Base-by-base conservation (phyloP, 2,888 invertebrate species). In the Protodeltote pygarga region DNA sequence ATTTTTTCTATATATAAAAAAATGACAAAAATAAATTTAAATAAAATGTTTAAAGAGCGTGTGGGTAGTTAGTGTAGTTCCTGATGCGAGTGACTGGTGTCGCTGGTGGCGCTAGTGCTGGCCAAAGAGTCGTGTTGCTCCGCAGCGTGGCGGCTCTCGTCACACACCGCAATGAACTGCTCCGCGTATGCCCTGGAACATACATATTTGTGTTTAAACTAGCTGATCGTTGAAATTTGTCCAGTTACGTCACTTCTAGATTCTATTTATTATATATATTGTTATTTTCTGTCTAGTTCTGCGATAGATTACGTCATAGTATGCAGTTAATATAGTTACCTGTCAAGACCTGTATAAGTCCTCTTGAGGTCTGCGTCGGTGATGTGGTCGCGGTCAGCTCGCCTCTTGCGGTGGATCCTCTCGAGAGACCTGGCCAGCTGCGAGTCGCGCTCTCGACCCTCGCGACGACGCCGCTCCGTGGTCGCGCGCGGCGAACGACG, bases 161-260 rank as follows among this genome's bases (percentile, higher is more conserved):
- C 93, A 74, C 93, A 94, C 37, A 93, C 93, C 32, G 93, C 93
- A 62, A 94, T 94, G 79, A 94, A 94, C 81, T 94, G 93, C 76
- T 94, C 94, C 6, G 94, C 94, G 74, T 94, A 94, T 3, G 93
- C 87, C 60, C 94, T 92, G 86, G 0, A 79, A 74, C 5, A 28
- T 19, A 24, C 2, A 27, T 20, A 16, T 8, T 13, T n/a, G n/a
- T n/a, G n/a, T n/a, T n/a, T n/a, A n/a, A n/a, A n/a, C n/a, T n/a
- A n/a, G n/a, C n/a, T n/a, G n/a, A n/a, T n/a, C n/a, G n/a, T n/a
- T n/a, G n/a, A n/a, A n/a, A n/a, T n/a, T n/a, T n/a, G n/a, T n/a
- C n/a, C n/a, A n/a, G n/a, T n/a, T n/a, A n/a, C n/a, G n/a, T n/a
- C n/a, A n/a, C n/a, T n/a, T n/a, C n/a, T n/a, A n/a, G n/a, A n/a